A percentile compares a stretch with the other conserved stretches of the same genome.
Conservation (phyloP, 2,797 vertebrate genomes). For the Lagorchestes hirsutus region DNA sequence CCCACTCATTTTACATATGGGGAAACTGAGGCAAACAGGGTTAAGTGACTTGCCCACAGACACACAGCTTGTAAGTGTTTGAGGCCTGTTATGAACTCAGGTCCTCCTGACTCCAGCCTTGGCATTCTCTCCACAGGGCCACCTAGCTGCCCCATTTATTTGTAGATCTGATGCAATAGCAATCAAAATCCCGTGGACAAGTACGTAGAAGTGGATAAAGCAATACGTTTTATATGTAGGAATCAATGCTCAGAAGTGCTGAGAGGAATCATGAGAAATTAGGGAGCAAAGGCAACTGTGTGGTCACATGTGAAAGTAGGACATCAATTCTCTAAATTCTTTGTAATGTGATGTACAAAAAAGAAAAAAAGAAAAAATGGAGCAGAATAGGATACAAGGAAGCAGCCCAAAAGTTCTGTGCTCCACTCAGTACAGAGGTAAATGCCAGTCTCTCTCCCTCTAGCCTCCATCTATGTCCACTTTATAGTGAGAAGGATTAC, state of each 20-base stretch:
- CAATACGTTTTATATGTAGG: not conserved
- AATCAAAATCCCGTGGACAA: not conserved
- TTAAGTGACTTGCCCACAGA: not conserved
- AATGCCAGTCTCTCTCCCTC: not conserved
- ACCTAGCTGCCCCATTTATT: not conserved
- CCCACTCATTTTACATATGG: not conserved
- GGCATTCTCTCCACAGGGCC: not conserved
- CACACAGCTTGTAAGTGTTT: not conserved
- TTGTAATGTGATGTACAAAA: not conserved
- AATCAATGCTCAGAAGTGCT: not conserved
- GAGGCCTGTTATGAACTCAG: not conserved
- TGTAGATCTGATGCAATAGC: not conserved
- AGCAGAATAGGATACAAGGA: not conserved
- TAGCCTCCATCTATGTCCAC: not conserved
- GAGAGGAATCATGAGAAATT: not conserved
- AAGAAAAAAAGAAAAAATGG: not conserved
- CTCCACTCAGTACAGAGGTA: not conserved
- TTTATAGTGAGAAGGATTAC: not conserved
- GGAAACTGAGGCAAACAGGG: not conserved
- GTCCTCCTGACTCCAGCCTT: not conserved
- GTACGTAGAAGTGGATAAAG: not conserved
- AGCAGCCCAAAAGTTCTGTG: not conserved
- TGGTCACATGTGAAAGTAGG: not conserved
- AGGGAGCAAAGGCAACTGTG: not conserved
- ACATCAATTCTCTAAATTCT: not conserved